Evolutionary conservation across 2,113 vertebrate genomes (phyloP), one percentile per base, ranked within the genome.

Genomic region (Urocynchramus pylzowi): DNA sequence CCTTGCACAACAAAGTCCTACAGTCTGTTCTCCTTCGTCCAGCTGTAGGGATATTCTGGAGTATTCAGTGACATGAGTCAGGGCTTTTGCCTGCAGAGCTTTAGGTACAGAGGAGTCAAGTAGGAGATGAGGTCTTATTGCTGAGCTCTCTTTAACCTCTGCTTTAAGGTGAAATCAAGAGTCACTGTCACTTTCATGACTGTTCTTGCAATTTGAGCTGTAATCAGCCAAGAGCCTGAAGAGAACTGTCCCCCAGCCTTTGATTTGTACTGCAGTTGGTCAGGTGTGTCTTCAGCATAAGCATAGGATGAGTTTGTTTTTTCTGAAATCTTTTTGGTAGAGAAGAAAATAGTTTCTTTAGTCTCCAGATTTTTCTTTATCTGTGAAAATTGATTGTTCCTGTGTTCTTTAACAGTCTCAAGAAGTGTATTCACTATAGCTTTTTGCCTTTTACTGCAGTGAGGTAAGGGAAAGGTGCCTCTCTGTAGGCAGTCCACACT

Each of bases 201-300:
- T 20, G 22, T 45, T 81, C 52, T 33, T 84, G 31, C 0, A 6
- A 27, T 84, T 27, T 81, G 45, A 87, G 28, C 41, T 94, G n/a
- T 44, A 84, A 42, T 18, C 7, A 10, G 37, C 16, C 22, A 53
- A 35, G 45, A 73, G 12, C 20, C 45, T 74, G 52, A 95, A 65
- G 14, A 82, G 24, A 22, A 16, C 13, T 49, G 42, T 74, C 10
- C 12, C 33, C 13, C 23, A 41, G 7, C n/a, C 16, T 70, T 75
- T 41, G 30, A 4, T 83, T 60, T 1, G 0, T 26, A 11, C 22
- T 60, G 31, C 1, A 3, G 35, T 16, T 73, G 22, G 8, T 41
- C 18, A 31, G 28, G 6, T 69, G 59, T 93, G 59, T 61, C 67
- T 83, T 54, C 39, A 68, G 42, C 8, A 9, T 20, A 76, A 71